Base-by-base conservation (phyloP, 2,113 vertebrate species). In the Callipepla californica region DNA sequence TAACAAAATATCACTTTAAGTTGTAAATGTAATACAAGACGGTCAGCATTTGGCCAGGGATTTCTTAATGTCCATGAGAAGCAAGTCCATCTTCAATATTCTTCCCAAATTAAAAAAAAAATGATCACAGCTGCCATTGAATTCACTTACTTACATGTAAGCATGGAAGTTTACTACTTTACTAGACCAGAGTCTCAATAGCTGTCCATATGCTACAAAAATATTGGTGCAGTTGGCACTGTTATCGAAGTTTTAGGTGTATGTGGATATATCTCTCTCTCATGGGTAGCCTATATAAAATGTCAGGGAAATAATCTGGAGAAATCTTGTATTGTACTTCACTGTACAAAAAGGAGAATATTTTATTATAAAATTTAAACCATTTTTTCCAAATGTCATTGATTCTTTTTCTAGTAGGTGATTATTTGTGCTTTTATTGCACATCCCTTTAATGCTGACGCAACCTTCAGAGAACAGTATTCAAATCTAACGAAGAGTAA, bases 331-430 rank as follows among this genome's bases (percentile, higher is more conserved):
- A 14, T 66, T 87, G 8, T 20, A 47, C 4, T 48, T 87, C 21
- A 55, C 6, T 61, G 2, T 32, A 73, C 18, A 53, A 81, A 90
- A 82, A 70, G 17, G n/a, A 48, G 23, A 11, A 69, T 58, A 7
- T 22, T 48, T 66, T 61, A 22, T 58, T 69, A 62, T 14, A 32
- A 38, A 77, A 80, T 28, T 8, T 48, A 65, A 93, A 26, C 40
- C 10, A 32, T 65, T 4, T 4, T 51, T 75, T 21, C 15, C 0
- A 2, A 2, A 48, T 5, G 7, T 78, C 5, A 30, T 40, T 50
- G 3, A 7, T 45, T 79, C 10, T 1, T 55, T 55, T 87, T 82
- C 75, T 19, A 51, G 2, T 42, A 55, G 73, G 20, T 30, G 13
- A 3, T 55, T 50, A 0, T 5, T 3, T 92, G 86, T 86, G 34